A percentile compares a stretch with the other conserved stretches of the same genome.
Evolutionary conservation across 1,140 invertebrate genomes (phyloP).

Genomic region (Hyposmocoma kahamanoa): DNA sequence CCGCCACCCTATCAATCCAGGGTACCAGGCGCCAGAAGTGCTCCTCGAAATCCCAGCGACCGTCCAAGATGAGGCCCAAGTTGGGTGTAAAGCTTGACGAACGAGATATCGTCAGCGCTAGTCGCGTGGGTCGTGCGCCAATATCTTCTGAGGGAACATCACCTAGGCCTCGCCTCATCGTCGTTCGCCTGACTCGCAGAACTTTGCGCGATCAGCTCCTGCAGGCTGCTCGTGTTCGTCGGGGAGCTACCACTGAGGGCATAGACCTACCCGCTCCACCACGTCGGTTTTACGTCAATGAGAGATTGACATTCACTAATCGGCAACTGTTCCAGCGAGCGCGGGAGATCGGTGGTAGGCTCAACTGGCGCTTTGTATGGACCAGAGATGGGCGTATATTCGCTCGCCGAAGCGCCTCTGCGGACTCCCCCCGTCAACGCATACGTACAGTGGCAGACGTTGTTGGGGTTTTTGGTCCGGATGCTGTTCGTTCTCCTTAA

Average conservation of each 20-base stretch:
- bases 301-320: constrained; percentile 13
- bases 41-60: too few relatives aligned
- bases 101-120: constrained; percentile 8
- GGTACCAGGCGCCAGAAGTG: too few relatives aligned
- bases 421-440: background rate
- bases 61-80: too few relatives aligned
- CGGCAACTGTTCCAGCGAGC: constrained; percentile 11
- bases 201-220: constrained; percentile 6
- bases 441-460: background rate
- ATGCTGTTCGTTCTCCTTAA: background rate
- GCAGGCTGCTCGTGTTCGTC: constrained; percentile 1
- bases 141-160: background rate
- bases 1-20: too few relatives aligned
- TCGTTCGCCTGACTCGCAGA: constrained; percentile 5
- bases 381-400: background rate
- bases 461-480: background rate
- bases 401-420: background rate
- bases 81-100: constrained; percentile 8
- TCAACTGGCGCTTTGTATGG: background rate
- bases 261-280: constrained; percentile 1
- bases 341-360: background rate
- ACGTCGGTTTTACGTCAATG: constrained; percentile 13
- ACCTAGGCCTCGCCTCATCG: constrained; percentile 1
- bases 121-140: background rate
- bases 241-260: constrained; percentile 2